Conservation (phyloP, 1,140 invertebrate genomes). For the Drosophila pachea region DNA sequence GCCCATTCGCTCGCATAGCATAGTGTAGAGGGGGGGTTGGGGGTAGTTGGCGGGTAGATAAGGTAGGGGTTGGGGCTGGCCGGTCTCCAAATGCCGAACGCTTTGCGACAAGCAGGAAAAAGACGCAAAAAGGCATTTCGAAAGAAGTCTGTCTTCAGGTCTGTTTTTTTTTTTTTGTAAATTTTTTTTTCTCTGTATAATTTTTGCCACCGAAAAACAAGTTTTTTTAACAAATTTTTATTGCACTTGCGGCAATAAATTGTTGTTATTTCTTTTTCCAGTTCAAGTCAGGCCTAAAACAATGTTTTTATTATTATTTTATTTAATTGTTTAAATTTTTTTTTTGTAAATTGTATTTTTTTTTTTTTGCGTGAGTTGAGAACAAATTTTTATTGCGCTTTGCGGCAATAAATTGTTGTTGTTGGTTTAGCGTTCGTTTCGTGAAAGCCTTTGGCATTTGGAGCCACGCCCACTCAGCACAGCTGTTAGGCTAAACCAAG, state of each 20-base stretch:
- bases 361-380: background rate
- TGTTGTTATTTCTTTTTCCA: background rate
- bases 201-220: background rate
- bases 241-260: slow-evolving; percentile 8
- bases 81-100: slow-evolving; percentile 11
- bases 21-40: background rate
- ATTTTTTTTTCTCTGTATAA: slow-evolving; percentile 9
- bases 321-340: no score
- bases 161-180: slow-evolving; percentile 14
- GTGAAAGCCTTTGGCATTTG: slow-evolving; percentile 58
- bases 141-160: background rate
- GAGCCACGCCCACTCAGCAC: slow-evolving; percentile 34
- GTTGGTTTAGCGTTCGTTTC: background rate
- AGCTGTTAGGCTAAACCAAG: slow-evolving; percentile 23
- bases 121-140: background rate
- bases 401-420: slow-evolving; percentile 23
- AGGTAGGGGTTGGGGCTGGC: slow-evolving; percentile 4
- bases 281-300: background rate
- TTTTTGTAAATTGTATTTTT: background rate
- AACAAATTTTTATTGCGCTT: slow-evolving; percentile 1
- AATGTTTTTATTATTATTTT: background rate
- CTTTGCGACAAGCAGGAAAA: slow-evolving; percentile 1
- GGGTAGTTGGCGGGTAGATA: slow-evolving; percentile 1
- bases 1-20: no score
- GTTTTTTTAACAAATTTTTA: slow-evolving; percentile 2